Evolutionary conservation across 2,797 vertebrate species (phyloP), one percentile per base, ranked within the genome.

Genomic region (Smutsia gigantea): DNA sequence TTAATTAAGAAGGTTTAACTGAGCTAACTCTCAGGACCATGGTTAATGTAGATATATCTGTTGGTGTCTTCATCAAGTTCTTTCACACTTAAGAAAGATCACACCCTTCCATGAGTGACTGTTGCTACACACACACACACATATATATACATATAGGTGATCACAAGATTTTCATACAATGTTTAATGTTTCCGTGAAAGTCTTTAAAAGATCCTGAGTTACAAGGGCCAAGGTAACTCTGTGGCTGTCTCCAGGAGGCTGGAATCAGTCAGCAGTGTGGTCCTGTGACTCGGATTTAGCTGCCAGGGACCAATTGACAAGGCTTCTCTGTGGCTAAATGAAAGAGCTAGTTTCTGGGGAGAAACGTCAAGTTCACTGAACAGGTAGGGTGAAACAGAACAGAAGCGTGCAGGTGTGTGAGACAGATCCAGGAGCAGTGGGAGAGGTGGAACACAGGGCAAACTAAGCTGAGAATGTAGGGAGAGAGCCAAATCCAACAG

Each of bases 1-100:
- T 96, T 97, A 96, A 94, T 97, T 94, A 95, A 97, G 87, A 87
- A 71, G 51, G 55, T 77, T 86, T 97, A 93, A 94, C 87, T 91
- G 82, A 88, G 51, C 81, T 78, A 78, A 68, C 74, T 94, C 69
- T 96, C 74, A 90, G 85, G 93, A 87, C 74, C 94, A 29, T 77
- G 83, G 83, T 90, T 96, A 93, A 97, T 94, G 78, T 34, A 95
- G 72, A 71, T 78, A 4, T 74, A 90, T 89, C 12, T 88, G 39
- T 71, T 9, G 29, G 42, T 23, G 14, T 90, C 87, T 97, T 23
- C 9, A 95, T 90, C 59, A 88, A 90, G 27, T 79, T 75, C 51
- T 93, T 94, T 87, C 57, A 84, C 31, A n/a, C 12, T 68, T 77
- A 39, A 82, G 34, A 93, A 68, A 79, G 83, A 11, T 57, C 8